Base-by-base conservation (phyloP, 2,797 vertebrate species). In the Peromyscus attwateri region DNA sequence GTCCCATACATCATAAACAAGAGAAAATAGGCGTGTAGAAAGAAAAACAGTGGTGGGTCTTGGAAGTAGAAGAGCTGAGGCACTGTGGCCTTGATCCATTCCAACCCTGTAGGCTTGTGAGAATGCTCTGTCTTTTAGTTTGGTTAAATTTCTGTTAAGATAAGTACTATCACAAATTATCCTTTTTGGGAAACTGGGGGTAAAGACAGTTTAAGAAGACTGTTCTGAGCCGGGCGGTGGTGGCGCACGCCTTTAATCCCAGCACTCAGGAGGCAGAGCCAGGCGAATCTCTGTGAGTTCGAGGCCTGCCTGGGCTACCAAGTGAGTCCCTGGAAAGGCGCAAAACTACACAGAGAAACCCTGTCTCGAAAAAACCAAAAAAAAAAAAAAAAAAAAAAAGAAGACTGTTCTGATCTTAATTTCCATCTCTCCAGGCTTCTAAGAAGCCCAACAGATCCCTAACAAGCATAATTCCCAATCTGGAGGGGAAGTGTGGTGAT, bases 71-170 rank as follows among this genome's bases (percentile, higher is more conserved):
- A 87, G 37, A 60, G 16, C 27, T 62, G 19, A 80, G 46, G 23
- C 12, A 16, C 23, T 31, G 34, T 75, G 43, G 13, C 70, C 49
- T 84, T 55, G 27, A 68, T 64, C 29, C 34, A n/a, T 73, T 64
- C 43, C 34, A 64, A 23, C 81, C 68, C 40, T 73, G 52, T 27
- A 82, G 46, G 27, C 55, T 71, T 66, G 31, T 49, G 23, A 52
- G 68, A 87, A 89, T 68, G 27, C 23, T 43, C 52, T 60, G 13
- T 92, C 75, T 55, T 94, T 82, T 64, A 27, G 37, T 66, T 89
- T 75, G 76, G 75, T 27, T 92, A 14, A 1, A 89, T 91, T 96
- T 94, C 91, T 96, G 27, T 87, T 95, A 81, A 87, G 40, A 96
- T 60, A 87, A 76, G 43, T 37, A 76, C 21, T 76, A 70, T 57